Percentiles rank a stretch among this genome's conserved stretches.
Conservation (phyloP, 2,797 vertebrate species). For the Lepus townsendii region DNA sequence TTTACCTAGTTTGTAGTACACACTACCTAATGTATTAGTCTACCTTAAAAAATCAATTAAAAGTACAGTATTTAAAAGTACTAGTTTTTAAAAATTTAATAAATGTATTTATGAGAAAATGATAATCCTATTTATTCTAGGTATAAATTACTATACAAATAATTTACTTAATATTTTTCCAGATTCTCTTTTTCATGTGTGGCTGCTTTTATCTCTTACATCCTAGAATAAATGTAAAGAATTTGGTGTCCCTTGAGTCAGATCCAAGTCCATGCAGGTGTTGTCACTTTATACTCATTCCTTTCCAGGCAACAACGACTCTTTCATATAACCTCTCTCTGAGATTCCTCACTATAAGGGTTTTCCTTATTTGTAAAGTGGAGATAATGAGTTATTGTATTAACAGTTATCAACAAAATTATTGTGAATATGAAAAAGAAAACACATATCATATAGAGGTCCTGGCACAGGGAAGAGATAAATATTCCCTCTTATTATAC, state of each 20-base stretch:
- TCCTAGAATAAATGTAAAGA: not conserved
- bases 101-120: not conserved
- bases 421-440: not conserved
- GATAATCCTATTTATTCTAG: not conserved
- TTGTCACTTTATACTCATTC: not conserved
- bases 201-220: not conserved
- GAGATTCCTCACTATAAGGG: not conserved
- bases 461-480: not conserved
- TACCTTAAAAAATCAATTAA: not conserved
- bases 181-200: not conserved
- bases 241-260: not conserved
- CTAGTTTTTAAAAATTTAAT: not conserved
- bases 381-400: not conserved
- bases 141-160: not conserved
- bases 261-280: not conserved
- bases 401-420: not conserved
- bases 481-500: not conserved
- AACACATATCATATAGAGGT: not conserved
- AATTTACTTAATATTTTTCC: constrained; percentile 18
- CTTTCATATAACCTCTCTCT: not conserved
- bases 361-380: not conserved
- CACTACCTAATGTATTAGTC: not conserved
- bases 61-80: not conserved
- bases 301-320: not conserved
- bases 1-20: not conserved